Conservation (phyloP, 2,113 vertebrate species). For the Neoarius graeffei region DNA sequence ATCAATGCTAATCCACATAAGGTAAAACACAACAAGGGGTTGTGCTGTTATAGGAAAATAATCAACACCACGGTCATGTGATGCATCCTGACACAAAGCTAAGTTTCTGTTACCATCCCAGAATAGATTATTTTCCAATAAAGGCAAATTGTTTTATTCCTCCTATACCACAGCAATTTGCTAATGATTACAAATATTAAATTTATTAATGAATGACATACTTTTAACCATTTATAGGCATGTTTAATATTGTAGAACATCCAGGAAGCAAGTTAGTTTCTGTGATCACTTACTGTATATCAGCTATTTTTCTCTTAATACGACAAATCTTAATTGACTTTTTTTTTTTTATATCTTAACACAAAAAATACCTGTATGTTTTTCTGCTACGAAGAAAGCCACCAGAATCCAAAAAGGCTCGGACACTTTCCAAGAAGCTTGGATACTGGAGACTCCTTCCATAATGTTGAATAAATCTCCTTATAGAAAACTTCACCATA, state of each 20-base stretch:
- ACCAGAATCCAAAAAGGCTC: too few species aligned
- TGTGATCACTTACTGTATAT: background rate
- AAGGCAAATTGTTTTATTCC: background rate
- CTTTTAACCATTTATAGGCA: background rate
- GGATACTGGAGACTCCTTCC: background rate
- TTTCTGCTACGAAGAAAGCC: too few species aligned
- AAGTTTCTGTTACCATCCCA: background rate
- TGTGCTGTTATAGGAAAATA: too few species aligned
- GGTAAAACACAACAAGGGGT: background rate
- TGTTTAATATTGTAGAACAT: background rate
- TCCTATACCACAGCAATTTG: background rate
- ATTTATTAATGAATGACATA: too few species aligned
- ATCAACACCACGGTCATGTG: background rate
- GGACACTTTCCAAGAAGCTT: too few species aligned
- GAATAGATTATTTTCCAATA: background rate
- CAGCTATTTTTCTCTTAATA: background rate
- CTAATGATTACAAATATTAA: too few species aligned
- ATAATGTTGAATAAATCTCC: background rate
- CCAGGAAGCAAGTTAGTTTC: background rate
- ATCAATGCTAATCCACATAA: background rate
- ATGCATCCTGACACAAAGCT: background rate
- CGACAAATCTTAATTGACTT: background rate
- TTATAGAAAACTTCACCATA: background rate
- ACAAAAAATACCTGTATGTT: background rate
- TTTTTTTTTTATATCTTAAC: background rate